phyloP scores from a whole-genome alignment of 92 coral and sea anemone genomes.

The Heliopora coerulea region DNA sequence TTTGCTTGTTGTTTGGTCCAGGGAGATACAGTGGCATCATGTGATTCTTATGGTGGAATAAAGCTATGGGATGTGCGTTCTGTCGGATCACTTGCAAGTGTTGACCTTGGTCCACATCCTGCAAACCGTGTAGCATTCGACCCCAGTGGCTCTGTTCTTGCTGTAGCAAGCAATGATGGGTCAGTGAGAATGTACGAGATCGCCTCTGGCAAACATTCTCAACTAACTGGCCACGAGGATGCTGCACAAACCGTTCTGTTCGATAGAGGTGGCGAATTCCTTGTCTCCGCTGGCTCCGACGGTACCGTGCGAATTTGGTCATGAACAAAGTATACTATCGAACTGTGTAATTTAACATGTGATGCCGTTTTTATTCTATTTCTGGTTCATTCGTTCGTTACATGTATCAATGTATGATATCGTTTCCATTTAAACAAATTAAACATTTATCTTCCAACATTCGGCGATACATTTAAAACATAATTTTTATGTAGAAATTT shows the following conservation, averaged over 20 bases:
- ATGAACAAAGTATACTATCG: conserved; percentile 31
- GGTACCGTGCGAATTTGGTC: conserved; percentile 98
- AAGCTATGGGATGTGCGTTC: conserved; percentile 99
- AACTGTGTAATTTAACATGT: neutral
- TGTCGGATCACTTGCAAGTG: conserved; percentile 85
- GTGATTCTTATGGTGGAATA: conserved; percentile 93
- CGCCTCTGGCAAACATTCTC: conserved; percentile 73
- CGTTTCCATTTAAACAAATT: too few species aligned
- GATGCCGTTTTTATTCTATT: neutral
- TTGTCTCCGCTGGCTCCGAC: conserved; percentile 92
- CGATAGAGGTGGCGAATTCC: conserved; percentile 88
- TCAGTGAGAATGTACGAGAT: conserved; percentile 93
- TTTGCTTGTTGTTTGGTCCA: conserved; percentile 15
- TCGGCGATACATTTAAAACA: too few species aligned
- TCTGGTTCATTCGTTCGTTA: neutral
- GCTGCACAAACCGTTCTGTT: conserved; percentile 94
- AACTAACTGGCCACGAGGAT: conserved; percentile 97
- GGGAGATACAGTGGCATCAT: conserved; percentile 98
- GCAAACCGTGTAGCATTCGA: conserved; percentile 97
- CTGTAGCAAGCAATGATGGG: conserved; percentile 97
- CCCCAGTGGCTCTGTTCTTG: conserved; percentile 93
- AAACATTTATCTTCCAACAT: too few species aligned
- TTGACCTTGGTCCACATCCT: conserved; percentile 96
- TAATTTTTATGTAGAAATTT: too few species aligned
- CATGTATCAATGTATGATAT: too few species aligned